phyloP scores from a whole-genome alignment of 2,113 vertebrate species.

The Takifugu flavidus region DNA sequence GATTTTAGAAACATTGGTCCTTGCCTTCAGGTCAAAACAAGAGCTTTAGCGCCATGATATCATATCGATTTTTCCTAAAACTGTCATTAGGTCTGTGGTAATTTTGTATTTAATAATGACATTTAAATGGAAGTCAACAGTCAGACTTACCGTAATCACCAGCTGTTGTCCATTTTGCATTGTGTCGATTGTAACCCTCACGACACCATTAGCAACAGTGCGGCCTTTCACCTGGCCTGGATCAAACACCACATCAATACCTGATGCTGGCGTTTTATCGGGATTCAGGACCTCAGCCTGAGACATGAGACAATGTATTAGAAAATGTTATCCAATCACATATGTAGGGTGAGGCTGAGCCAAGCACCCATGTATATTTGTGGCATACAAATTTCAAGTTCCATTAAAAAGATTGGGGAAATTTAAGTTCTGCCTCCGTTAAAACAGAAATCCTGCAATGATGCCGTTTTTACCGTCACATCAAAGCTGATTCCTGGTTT shows the following conservation, averaged over 20 bases:
- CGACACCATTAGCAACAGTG: constrained; percentile 60
- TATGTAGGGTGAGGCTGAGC: neutral
- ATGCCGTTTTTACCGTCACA: constrained; percentile 72
- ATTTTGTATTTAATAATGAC: neutral
- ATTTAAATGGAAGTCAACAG: neutral
- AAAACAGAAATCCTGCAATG: neutral
- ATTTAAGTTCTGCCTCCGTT: neutral
- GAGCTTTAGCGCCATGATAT: no score
- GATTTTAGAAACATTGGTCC: constrained; percentile 32
- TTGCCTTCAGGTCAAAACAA: constrained; percentile 56
- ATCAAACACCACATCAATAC: constrained; percentile 41
- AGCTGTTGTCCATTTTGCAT: rapidly evolving
- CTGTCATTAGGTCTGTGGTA: neutral
- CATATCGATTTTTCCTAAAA: no score
- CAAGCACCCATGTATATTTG: neutral
- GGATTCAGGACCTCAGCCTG: constrained; percentile 77
- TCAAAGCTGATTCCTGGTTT: constrained; percentile 87
- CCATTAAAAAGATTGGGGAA: neutral
- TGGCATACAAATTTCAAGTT: neutral
- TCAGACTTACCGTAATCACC: neutral
- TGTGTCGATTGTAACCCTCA: constrained; percentile 69
- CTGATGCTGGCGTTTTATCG: constrained; percentile 69
- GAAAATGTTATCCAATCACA: neutral
- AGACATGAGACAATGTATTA: neutral
- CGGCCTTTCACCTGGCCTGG: neutral